phyloP scores from a whole-genome alignment of 2,113 vertebrate genomes.

The Pelecanus crispus region DNA sequence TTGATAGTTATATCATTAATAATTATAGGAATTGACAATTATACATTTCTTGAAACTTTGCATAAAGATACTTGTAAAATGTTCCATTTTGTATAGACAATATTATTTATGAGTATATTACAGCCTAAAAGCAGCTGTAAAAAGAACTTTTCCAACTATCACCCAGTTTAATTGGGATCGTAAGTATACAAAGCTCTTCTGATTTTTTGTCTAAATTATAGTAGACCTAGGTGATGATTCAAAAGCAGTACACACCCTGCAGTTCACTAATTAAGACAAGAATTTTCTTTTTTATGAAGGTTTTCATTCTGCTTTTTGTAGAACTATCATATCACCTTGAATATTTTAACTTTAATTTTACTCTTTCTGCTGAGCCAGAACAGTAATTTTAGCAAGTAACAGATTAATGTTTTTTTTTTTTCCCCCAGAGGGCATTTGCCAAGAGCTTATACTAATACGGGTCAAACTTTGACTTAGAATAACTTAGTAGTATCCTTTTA shows the following conservation, averaged over 20 bases:
- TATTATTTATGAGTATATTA: not conserved
- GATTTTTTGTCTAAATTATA: not conserved
- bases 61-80: not conserved
- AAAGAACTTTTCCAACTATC: not conserved
- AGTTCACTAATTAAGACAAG: not conserved
- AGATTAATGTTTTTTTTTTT: not conserved
- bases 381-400: not conserved
- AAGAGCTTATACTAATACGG: conserved; percentile 1
- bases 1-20: not conserved
- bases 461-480: not conserved
- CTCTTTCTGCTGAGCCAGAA: not conserved
- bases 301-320: not conserved
- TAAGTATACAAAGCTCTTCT: not conserved
- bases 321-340: not conserved
- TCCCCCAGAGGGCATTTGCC: not conserved
- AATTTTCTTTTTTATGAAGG: not conserved
- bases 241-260: not conserved
- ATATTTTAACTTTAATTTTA: not conserved
- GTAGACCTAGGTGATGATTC: not conserved
- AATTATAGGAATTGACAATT: not conserved
- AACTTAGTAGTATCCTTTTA: not conserved
- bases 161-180: not conserved
- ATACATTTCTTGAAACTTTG: not conserved
- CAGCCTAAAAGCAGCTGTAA: not conserved
- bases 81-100: not conserved